Evolutionary conservation across 2,888 invertebrate genomes (phyloP), one percentile per base, ranked within the genome.

Genomic region (Eupeodes latifasciatus): DNA sequence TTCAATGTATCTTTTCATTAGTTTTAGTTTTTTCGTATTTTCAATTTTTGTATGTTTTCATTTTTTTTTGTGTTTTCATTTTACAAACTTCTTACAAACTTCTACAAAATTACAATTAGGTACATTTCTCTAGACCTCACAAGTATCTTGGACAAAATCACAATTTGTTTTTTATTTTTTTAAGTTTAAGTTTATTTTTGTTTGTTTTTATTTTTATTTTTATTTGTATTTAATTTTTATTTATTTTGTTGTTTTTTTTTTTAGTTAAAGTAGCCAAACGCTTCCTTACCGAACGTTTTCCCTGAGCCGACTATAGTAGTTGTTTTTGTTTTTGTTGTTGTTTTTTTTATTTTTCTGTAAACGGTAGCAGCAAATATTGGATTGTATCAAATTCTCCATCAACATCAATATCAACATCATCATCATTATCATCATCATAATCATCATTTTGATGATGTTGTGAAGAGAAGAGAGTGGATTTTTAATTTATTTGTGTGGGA

Each of bases 271-370:
- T 88, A 78, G 85, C 81, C 81, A 88, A 85, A 88, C 85, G 85
- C 77, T 85, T 88, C 75, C 88, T 88, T 85, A 85, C 85, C 88
- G 69, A 85, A 88, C 88, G 88, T 88, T 88, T 88, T 88, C 88
- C 88, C 88, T 88, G 88, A 88, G 88, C 88, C 88, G 88, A 88
- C 88, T 88, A 88, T 88, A 88, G 84, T 88, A 88, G 87, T 88
- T 88, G 78, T 81, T 55, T 55, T 62, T 86, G 81, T 86, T 67
- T 14, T 69, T 87, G 76, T 88, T 72, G 59, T 72, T 71, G 36
- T 69, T 69, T 27, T 53, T 69, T 12, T 55, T 88, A 80, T 88
- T 85, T 88, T 27, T 27, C 27, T 57, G 72, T 72, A 85, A 85
- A 88, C 85, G 85, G 88, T 88, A 88, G 88, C 88, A 85, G 85